These are phyloP conservation scores for Pipistrellus nathusii DNA, from an alignment of 2,797 vertebrate species.

Conservation along the genomic window DNA sequence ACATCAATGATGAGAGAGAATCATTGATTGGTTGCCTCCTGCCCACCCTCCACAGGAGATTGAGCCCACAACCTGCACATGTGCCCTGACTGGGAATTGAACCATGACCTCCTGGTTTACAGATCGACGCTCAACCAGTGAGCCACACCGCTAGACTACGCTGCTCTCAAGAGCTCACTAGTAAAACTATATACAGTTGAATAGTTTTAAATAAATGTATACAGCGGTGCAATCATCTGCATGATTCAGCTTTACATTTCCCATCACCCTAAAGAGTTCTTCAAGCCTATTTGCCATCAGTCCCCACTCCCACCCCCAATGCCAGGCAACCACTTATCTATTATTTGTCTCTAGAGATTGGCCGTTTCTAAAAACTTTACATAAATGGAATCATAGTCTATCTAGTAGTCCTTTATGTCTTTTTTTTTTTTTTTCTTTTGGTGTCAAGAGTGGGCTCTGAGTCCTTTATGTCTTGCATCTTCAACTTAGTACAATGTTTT, in stretches of 20 bases:
- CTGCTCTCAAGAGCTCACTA: no score
- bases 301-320: neutral
- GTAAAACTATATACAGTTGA: no score
- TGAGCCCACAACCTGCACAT: no score
- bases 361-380: constrained; percentile 33
- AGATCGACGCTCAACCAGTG: no score
- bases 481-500: neutral
- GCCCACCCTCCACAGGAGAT: no score
- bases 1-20: no score
- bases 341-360: neutral
- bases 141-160: no score
- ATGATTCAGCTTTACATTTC: neutral
- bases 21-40: no score
- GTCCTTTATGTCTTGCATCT: neutral
- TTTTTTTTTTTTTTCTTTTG: no score
- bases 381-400: neutral
- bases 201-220: neutral
- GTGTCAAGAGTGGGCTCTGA: no score
- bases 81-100: no score
- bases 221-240: neutral
- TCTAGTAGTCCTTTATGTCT: neutral
- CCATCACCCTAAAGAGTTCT: neutral
- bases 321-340: neutral
- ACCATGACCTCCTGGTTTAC: no score
- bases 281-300: neutral